Evolutionary conservation across 2,888 invertebrate species (phyloP).

Genomic region (Leptopilina myrica): DNA sequence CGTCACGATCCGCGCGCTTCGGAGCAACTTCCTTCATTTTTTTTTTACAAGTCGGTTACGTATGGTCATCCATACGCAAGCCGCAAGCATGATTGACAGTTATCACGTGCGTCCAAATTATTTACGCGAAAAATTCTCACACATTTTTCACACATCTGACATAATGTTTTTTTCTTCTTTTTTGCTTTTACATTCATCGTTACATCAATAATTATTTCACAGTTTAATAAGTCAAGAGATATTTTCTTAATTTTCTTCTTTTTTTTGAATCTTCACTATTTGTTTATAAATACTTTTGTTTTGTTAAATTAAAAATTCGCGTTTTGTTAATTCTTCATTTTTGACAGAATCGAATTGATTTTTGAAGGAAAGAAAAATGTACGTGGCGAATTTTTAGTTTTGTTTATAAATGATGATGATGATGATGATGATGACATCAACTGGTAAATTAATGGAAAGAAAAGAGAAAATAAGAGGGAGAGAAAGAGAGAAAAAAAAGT

Average conservation of each 20-base stretch:
- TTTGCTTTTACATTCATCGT: background rate
- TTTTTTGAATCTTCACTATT: no score
- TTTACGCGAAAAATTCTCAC: constrained; percentile 21
- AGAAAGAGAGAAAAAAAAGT: background rate
- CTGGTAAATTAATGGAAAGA: constrained; percentile 16
- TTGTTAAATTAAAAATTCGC: background rate
- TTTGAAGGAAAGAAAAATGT: background rate
- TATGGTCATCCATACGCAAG: constrained; percentile 29
- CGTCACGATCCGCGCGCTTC: constrained; percentile 54
- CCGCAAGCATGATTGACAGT: constrained; percentile 46
- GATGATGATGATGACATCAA: constrained; percentile 39
- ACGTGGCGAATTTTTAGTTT: constrained; percentile 15
- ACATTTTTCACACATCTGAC: background rate
- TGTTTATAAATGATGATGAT: constrained; percentile 24
- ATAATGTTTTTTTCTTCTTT: background rate
- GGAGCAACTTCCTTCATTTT: constrained; percentile 43
- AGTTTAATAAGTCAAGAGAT: no score
- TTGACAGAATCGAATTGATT: background rate
- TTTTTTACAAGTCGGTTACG: constrained; percentile 28
- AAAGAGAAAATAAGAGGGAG: constrained; percentile 20
- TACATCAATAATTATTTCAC: no score
- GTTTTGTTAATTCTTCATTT: constrained; percentile 1
- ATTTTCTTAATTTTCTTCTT: no score
- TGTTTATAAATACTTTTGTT: no score
- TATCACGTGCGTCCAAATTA: constrained; percentile 35